A percentile compares a stretch with the other conserved stretches of the same genome.
Conservation (phyloP, 2,113 vertebrate genomes). For the Bettongia penicillata region DNA sequence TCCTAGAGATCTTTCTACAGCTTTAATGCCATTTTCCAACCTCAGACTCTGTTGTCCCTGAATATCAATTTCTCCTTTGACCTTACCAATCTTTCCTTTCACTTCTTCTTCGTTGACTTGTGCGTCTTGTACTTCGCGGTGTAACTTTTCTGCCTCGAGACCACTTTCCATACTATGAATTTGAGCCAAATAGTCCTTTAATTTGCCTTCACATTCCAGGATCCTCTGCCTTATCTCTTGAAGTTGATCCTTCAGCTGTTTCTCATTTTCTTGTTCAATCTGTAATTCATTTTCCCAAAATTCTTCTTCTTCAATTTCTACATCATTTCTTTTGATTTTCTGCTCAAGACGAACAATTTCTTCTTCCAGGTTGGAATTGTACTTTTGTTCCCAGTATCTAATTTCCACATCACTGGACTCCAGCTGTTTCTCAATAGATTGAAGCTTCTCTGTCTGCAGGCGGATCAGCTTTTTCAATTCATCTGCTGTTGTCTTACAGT, state of each 20-base stretch:
- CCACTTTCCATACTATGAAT: constrained; percentile 92
- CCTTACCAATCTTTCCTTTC: constrained; percentile 91
- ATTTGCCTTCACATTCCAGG: constrained; percentile 89
- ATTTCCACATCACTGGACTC: constrained; percentile 91
- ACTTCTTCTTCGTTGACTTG: constrained; percentile 94
- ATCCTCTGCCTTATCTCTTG: constrained; percentile 92
- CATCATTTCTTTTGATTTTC: constrained; percentile 92
- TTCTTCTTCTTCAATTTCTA: constrained; percentile 97
- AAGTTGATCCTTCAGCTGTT: constrained; percentile 95
- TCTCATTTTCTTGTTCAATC: constrained; percentile 96
- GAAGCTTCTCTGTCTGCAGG: constrained; percentile 93
- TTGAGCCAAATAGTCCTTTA: constrained; percentile 89
- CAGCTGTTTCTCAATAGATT: constrained; percentile 90
- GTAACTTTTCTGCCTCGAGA: constrained; percentile 92
- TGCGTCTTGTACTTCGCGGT: constrained; percentile 89
- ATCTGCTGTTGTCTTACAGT: constrained; percentile 85
- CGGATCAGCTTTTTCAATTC: constrained; percentile 92
- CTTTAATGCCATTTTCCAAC: constrained; percentile 94
- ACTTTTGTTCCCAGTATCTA: constrained; percentile 89
- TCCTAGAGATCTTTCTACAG: constrained; percentile 93
- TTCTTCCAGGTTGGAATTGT: constrained; percentile 85
- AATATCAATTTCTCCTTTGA: constrained; percentile 91
- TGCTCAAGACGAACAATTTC: constrained; percentile 94
- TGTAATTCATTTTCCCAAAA: constrained; percentile 98
- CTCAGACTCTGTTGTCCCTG: constrained; percentile 94